These are phyloP conservation scores for Eretmochelys imbricata DNA, from an alignment of 2,113 vertebrate genomes.

Conservation along the genomic window DNA sequence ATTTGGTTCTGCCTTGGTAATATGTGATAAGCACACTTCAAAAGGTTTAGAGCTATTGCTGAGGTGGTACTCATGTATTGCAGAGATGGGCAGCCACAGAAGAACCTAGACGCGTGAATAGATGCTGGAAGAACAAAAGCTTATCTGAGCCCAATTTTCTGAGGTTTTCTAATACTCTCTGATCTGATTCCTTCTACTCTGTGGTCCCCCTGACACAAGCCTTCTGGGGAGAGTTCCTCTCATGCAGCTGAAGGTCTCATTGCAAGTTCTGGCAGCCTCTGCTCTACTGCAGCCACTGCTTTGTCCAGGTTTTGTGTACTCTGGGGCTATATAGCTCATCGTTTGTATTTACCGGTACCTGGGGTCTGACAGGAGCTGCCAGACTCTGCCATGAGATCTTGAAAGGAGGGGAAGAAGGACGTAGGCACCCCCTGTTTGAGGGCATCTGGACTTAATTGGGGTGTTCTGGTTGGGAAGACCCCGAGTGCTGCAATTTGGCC, in stretches of 20 bases:
- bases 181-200: neutral
- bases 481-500: too few relatives aligned
- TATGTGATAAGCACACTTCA: conserved; percentile 12
- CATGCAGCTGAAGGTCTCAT: neutral
- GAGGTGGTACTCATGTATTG: neutral
- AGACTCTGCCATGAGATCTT: neutral
- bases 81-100: neutral
- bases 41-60: neutral
- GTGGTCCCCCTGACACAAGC: neutral
- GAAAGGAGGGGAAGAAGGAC: neutral
- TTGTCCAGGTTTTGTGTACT: neutral
- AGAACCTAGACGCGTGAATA: neutral
- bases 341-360: neutral
- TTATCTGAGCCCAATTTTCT: conserved; percentile 11
- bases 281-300: neutral
- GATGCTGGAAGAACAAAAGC: conserved; percentile 1
- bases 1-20: conserved; percentile 15
- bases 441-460: too few relatives aligned
- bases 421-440: too few relatives aligned
- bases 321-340: neutral
- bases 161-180: conserved; percentile 10
- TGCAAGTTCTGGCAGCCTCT: neutral
- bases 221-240: neutral
- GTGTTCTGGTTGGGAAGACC: too few relatives aligned
- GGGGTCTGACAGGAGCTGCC: neutral